Base-by-base conservation (phyloP, 2,888 invertebrate genomes). In the Asteroscopus sphinx region DNA sequence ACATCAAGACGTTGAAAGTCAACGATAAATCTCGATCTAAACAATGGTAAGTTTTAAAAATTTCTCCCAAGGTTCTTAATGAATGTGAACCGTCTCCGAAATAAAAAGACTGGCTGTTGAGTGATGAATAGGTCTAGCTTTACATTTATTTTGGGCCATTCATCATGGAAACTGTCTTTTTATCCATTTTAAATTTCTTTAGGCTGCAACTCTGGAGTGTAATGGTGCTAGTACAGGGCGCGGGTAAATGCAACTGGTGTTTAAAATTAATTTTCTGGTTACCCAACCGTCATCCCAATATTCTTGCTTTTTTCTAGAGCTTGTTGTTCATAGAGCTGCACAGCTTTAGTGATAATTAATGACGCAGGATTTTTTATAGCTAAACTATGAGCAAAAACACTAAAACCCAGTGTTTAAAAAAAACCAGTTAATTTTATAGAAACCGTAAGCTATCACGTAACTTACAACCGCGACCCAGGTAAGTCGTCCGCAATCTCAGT, bases 71-170 rank as follows among this genome's bases (percentile, higher is more conserved):
- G 58, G 47, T 47, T 58, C 25, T 16, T 44, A 51, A 61, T 48
- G n/a, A 40, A 64, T 51, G 49, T 44, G 41, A 61, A 37, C 8
- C 35, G 16, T 33, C 37, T 53, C 32, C 17, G 39, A 55, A 51
- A 62, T 52, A 57, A 63, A 54, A 68, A 32, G 26, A n/a, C 12
- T 21, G 1, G 44, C 17, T 41, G 33, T 48, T 3, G 36, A 52
- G 37, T 58, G 37, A 68, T 67, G 67, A 63, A 68, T 58, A 40
- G 49, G n/a, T 11, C 3, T 17, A 36, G 42, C 39, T 62, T 49
- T 33, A 35, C 49, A 60, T 61, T 49, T 44, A 51, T 46, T 68
- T 63, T 42, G 8, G 16, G 17, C 25, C 21, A 56, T 66, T 56
- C 56, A 62, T 68, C 62, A 45, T 21, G 26, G 11, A 28, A 37